Evolutionary conservation across 2,113 vertebrate genomes (phyloP).

Genomic region (Montifringilla adamsi): DNA sequence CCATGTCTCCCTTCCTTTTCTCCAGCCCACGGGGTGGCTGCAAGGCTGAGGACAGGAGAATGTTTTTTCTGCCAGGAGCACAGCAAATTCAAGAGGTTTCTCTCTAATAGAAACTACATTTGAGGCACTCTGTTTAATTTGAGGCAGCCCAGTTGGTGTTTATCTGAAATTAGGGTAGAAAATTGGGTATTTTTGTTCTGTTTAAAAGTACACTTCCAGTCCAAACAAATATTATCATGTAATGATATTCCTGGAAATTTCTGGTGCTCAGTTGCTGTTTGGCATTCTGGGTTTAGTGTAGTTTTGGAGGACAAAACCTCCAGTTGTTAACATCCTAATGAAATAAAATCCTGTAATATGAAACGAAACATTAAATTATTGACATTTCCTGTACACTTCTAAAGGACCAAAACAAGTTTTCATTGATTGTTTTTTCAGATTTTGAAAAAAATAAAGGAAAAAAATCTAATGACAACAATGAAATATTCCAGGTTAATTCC

Average conservation of each 20-base stretch:
- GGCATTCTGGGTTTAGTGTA: background rate
- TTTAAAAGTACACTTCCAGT: background rate
- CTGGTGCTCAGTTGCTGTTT: background rate
- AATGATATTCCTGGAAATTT: background rate
- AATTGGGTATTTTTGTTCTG: background rate
- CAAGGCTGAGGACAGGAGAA: background rate
- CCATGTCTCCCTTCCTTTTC: background rate
- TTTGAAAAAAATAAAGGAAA: background rate
- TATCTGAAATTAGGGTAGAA: background rate
- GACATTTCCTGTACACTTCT: background rate
- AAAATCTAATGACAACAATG: background rate
- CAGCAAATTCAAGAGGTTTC: background rate
- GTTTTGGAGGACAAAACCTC: background rate
- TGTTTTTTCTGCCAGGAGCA: background rate
- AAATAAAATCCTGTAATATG: background rate
- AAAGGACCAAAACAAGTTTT: background rate
- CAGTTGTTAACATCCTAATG: background rate
- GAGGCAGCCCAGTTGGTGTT: background rate
- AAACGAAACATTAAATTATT: background rate
- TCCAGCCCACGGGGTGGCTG: background rate
- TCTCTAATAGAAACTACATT: background rate
- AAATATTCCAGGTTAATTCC: background rate
- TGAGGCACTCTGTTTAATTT: background rate
- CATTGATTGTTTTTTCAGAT: background rate
- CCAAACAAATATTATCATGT: background rate